These are phyloP conservation scores for Carpatolechia fugitivella DNA, from an alignment of 2,888 invertebrate species.

Conservation along the genomic window DNA sequence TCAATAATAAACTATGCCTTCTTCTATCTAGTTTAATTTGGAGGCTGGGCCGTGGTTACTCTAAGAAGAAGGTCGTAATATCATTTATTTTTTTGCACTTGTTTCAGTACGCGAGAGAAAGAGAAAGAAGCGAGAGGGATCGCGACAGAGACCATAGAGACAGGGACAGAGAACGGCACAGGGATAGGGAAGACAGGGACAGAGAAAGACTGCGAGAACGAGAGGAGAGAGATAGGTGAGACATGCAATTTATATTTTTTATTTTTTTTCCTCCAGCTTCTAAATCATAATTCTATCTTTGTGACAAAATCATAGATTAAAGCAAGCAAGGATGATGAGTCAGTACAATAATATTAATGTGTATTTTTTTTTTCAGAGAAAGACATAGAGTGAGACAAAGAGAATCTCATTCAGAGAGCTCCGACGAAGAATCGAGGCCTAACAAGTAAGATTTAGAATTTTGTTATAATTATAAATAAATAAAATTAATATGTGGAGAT, in stretches of 20 bases:
- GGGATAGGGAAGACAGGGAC: slow-evolving; percentile 80
- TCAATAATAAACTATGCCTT: neutral
- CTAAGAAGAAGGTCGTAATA: too few species aligned
- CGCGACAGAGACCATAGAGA: slow-evolving; percentile 79
- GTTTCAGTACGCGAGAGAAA: slow-evolving; percentile 77
- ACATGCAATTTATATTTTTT: neutral
- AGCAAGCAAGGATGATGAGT: neutral
- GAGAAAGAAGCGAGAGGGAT: slow-evolving; percentile 75
- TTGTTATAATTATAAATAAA: too few species aligned
- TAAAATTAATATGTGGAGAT: too few species aligned
- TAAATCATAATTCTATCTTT: too few species aligned
- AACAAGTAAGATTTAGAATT: slow-evolving; percentile 71
- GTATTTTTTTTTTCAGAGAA: slow-evolving; percentile 51
- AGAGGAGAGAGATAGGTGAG: slow-evolving; percentile 71
- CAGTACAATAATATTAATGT: neutral
- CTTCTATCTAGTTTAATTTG: too few species aligned
- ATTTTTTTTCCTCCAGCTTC: too few species aligned
- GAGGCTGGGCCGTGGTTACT: too few species aligned
- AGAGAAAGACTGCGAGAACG: slow-evolving; percentile 79
- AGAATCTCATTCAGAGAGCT: slow-evolving; percentile 80
- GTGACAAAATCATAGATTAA: neutral
- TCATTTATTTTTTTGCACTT: slow-evolving; percentile 36
- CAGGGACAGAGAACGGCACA: slow-evolving; percentile 77
- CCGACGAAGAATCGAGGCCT: slow-evolving; percentile 82
- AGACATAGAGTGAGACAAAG: slow-evolving; percentile 72